Percentiles rank a stretch among this genome's conserved stretches.
phyloP scores from a whole-genome alignment of 2,797 vertebrate species.

The Poeciliopsis gracilis region DNA sequence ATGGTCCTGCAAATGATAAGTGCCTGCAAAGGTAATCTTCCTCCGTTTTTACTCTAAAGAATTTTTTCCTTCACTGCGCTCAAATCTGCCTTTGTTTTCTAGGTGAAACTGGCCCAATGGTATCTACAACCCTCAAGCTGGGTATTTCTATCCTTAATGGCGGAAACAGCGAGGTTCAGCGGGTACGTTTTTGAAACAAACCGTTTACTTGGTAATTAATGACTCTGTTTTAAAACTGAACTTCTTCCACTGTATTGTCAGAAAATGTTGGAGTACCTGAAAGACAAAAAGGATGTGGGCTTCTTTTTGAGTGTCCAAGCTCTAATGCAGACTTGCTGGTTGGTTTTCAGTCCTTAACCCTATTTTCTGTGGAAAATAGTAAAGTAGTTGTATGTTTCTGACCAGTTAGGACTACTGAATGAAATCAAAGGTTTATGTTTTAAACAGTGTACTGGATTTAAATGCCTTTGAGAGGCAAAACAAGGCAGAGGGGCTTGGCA shows the following conservation, averaged over 20 bases:
- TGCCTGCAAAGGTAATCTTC: slow-evolving; percentile 89
- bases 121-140: slow-evolving; percentile 92
- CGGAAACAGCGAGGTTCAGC: slow-evolving; percentile 91
- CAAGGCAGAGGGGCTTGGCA: slow-evolving; percentile 95
- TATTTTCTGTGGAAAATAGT: not conserved
- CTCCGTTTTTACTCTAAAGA: not conserved
- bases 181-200: slow-evolving; percentile 73
- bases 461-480: slow-evolving; percentile 97
- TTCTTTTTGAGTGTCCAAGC: slow-evolving; percentile 94
- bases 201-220: not conserved
- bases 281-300: slow-evolving; percentile 93
- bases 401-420: not conserved
- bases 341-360: slow-evolving; percentile 30
- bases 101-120: slow-evolving; percentile 94
- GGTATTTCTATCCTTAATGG: slow-evolving; percentile 96
- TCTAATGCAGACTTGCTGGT: slow-evolving; percentile 96
- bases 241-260: slow-evolving; percentile 43
- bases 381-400: not conserved
- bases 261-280: slow-evolving; percentile 97
- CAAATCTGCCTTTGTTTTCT: not conserved
- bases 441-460: slow-evolving; percentile 89
- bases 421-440: slow-evolving; percentile 20
- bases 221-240: not conserved
- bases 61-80: not conserved
- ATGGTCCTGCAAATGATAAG: slow-evolving; percentile 99